Evolutionary conservation across 2,113 vertebrate species (phyloP).

Genomic region (Ornithorhynchus anatinus): DNA sequence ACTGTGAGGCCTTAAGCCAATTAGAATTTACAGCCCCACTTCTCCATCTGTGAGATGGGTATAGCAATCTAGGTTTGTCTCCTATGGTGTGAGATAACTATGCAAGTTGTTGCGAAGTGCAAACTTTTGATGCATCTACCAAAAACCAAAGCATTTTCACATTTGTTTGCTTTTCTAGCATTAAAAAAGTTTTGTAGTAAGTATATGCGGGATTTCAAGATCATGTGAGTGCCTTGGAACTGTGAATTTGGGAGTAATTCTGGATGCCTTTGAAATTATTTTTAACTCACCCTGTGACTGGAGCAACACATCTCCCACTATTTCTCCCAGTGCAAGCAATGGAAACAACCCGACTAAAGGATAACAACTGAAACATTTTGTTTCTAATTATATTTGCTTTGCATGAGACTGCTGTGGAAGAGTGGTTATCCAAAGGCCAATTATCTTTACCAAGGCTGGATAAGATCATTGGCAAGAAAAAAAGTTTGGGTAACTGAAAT

Average conservation of each 20-base stretch:
- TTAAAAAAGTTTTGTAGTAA: conserved; percentile 58
- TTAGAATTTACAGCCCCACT: conserved; percentile 1
- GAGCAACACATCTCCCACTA: neutral
- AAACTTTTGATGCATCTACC: neutral
- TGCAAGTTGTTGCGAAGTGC: neutral
- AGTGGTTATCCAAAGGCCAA: no score
- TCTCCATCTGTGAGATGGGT: conserved; percentile 25
- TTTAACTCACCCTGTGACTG: neutral
- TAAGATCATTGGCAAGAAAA: no score
- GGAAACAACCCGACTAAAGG: neutral
- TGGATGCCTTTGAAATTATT: neutral
- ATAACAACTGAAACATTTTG: neutral
- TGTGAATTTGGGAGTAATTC: conserved; percentile 20
- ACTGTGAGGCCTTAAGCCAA: neutral
- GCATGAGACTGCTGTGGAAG: conserved; percentile 33
- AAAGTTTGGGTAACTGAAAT: no score
- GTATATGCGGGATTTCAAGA: conserved; percentile 43
- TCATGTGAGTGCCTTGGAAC: conserved; percentile 46
- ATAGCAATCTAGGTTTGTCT: neutral
- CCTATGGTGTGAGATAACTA: neutral
- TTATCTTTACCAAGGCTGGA: no score
- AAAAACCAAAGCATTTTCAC: conserved; percentile 38
- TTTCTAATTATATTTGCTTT: conserved; percentile 13
- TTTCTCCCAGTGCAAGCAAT: neutral
- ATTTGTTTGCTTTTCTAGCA: conserved; percentile 53